phyloP scores from a whole-genome alignment of 2,797 vertebrate genomes.

The Fistularia tabacaria region DNA sequence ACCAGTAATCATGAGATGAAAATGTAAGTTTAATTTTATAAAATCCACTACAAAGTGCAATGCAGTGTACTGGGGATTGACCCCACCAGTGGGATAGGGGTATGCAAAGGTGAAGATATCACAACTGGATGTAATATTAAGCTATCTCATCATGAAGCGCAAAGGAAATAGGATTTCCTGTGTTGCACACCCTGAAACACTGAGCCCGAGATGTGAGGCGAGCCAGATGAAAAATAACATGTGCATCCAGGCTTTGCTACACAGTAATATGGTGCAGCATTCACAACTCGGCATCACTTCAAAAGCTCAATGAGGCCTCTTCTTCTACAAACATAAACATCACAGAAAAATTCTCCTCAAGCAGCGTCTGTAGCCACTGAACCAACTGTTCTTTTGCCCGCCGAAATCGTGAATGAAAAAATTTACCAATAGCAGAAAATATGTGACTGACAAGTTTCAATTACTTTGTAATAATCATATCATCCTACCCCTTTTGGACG shows the following conservation, averaged over 20 bases:
- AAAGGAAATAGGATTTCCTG: constrained; percentile 23
- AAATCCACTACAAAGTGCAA: no score
- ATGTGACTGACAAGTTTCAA: constrained; percentile 44
- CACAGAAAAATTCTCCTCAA: constrained; percentile 34
- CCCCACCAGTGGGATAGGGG: constrained; percentile 4
- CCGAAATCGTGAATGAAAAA: not conserved
- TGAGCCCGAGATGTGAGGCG: constrained; percentile 37
- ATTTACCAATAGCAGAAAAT: no score
- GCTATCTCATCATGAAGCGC: constrained; percentile 24
- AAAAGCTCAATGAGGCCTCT: constrained; percentile 34
- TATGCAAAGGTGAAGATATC: constrained; percentile 34
- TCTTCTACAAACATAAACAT: constrained; percentile 35
- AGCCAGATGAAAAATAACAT: constrained; percentile 40
- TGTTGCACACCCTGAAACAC: constrained; percentile 23
- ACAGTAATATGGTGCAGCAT: constrained; percentile 14
- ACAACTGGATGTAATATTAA: constrained; percentile 36
- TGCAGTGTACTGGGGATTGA: constrained; percentile 8
- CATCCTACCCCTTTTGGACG: constrained; percentile 15
- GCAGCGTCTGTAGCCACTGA: constrained; percentile 20
- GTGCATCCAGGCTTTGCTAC: constrained; percentile 25
- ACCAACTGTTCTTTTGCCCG: constrained; percentile 16
- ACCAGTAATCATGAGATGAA: constrained; percentile 22
- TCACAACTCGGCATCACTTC: constrained; percentile 35
- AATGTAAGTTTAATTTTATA: constrained; percentile 8
- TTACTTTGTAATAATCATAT: constrained; percentile 37